Percentiles rank a stretch among this genome's conserved stretches.
Conservation (phyloP, 2,113 vertebrate genomes). For the Amazona vittata region DNA sequence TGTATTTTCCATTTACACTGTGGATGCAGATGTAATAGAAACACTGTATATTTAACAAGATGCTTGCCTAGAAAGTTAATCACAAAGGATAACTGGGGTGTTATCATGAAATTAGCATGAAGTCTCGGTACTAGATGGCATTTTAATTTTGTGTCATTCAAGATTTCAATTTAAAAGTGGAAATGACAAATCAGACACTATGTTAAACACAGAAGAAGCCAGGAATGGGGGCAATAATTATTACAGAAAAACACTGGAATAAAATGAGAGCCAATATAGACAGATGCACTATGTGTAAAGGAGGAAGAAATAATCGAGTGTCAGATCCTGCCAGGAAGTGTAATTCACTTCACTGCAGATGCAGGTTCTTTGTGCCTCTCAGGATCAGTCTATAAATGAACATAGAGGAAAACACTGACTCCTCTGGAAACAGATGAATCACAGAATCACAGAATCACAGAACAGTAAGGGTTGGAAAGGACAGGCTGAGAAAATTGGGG, state of each 20-base stretch:
- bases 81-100: not conserved
- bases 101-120: not conserved
- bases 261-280: not conserved
- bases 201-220: constrained; percentile 7
- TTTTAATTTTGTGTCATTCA: not conserved
- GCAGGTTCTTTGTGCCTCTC: not conserved
- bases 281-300: not conserved
- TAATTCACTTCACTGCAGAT: not conserved
- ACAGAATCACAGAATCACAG: too few relatives aligned
- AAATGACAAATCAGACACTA: not conserved
- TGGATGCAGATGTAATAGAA: not conserved
- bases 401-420: not conserved
- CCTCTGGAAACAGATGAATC: not conserved
- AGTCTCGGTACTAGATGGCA: not conserved
- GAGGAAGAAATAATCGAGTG: constrained; percentile 40
- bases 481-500: too few relatives aligned
- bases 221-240: not conserved
- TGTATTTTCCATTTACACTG: not conserved
- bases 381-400: constrained; percentile 1
- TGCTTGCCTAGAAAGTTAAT: not conserved
- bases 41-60: not conserved
- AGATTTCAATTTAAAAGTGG: not conserved
- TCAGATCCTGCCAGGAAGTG: constrained; percentile 40
- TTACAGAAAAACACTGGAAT: not conserved
- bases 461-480: too few relatives aligned